Base-by-base conservation (phyloP, 2,888 invertebrate species). In the Clivina fossor region DNA sequence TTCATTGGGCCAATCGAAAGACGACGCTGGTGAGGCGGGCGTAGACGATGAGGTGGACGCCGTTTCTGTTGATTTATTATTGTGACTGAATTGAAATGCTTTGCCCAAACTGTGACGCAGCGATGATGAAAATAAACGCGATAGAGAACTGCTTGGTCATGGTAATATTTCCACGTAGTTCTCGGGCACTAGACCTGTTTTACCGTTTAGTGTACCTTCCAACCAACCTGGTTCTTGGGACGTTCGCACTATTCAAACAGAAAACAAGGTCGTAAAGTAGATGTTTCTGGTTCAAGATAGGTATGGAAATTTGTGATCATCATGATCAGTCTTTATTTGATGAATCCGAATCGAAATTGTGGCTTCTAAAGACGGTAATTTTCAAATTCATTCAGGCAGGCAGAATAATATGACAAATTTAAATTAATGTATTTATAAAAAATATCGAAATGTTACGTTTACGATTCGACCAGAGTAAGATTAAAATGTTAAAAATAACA, bases 141-240 rank as follows among this genome's bases (percentile, higher is more conserved):
- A 68, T 55, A 73, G 62, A 11, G 69, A 69, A 44, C 63, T 61
- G 58, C 64, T 65, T 57, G 70, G 74, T 81, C 78, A 88, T 64
- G 88, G 87, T 69, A 90, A 80, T 66, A 87, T 82, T 78, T 96
- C 94, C 56, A 96, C 94, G 76, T 97, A 97, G 79, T 97, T 97
- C 76, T 93, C 93, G 59, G 96, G 96, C 74, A 97, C 90, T 62
- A 97, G 82, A 44, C 97, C 96, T 43, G 86, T 87, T 76, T 88
- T 88, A 58, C 96, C 96, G 74, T 92, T 88, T 63, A 97, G 79
- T 49, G 90, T 89, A 61, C 98, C 98, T 74, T 96, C 93, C 68
- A 98, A 79, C 98, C 98, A 98, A 64, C 98, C 97, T 15, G 96
- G 96, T 77, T 98, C 98, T 69, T 90, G 86, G 18, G 95, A 95